Percentiles rank a stretch among this genome's conserved stretches.
Conservation (phyloP, 2,113 vertebrate species). For the Orycteropus afer region DNA sequence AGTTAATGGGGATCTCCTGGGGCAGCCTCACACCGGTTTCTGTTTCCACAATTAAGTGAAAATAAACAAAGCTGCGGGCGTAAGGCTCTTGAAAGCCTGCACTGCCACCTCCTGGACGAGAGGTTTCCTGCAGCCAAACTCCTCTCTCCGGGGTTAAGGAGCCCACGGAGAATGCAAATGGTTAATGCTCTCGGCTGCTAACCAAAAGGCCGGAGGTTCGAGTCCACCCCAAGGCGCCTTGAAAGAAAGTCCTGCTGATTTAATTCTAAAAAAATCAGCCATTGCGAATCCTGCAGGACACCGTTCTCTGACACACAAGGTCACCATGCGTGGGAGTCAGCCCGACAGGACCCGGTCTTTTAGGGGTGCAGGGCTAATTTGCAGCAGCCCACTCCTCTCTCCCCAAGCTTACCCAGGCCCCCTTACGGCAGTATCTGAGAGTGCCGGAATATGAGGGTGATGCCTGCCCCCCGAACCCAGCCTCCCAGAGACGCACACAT, state of each 20-base stretch:
- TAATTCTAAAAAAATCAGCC: background rate
- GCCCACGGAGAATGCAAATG: too few species aligned
- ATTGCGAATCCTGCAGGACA: background rate
- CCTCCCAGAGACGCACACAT: fast-evolving
- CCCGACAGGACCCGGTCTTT: background rate
- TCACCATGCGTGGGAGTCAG: background rate
- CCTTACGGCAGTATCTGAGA: fast-evolving
- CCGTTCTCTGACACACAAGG: background rate
- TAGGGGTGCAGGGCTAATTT: background rate
- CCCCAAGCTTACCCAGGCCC: background rate
- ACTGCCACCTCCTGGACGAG: conserved; percentile 73
- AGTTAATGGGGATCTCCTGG: background rate
- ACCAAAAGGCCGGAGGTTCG: background rate
- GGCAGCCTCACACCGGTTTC: background rate
- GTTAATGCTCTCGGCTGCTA: too few species aligned
- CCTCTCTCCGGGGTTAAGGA: background rate
- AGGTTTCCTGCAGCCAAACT: background rate
- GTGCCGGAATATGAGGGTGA: fast-evolving
- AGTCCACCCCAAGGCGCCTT: background rate
- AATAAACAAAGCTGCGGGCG: too few species aligned
- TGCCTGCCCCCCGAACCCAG: background rate
- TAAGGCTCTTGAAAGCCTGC: conserved; percentile 10
- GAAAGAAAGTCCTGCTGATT: background rate
- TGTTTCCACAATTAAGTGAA: background rate
- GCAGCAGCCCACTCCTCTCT: fast-evolving